Evolutionary conservation across 2,888 invertebrate genomes (phyloP), one percentile per base, ranked within the genome.

Genomic region (Lacanobia wlatinum): DNA sequence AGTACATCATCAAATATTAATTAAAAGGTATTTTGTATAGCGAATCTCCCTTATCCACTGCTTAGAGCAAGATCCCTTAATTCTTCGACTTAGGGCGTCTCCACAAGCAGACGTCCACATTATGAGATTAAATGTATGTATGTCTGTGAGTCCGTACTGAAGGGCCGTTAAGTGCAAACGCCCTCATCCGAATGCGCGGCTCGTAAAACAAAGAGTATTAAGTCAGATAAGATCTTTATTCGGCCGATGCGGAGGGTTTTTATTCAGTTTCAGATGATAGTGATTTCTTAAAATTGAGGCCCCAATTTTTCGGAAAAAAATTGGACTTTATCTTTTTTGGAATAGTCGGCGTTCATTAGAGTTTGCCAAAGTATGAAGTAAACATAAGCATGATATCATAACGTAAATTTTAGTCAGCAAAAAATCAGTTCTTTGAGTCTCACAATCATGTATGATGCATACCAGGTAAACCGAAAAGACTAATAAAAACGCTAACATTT

Each of bases 131-230:
- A 71, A 77, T 84, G 70, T 81, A 80, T 80, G 76, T n/a, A 82
- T 83, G 67, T 83, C 6, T 58, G n/a, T n/a, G 16, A n/a, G 58
- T 72, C 38, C 55, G 58, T 64, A 72, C 40, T 46, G 67, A 59
- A 70, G 61, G 79, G 72, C 84, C 85, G 87, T 88, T 90, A 90
- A 87, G 87, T 85, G 85, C 85, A 66, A 66, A 82, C 80, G 86
- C 84, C 86, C 86, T 83, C 79, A 83, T 87, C 84, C 87, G 65
- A 83, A 84, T 84, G 83, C 81, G 75, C 82, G 80, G 78, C 81
- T 90, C 89, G 87, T 90, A 90, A 90, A 90, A 91, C 89, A 88
- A 89, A 90, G 84, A 81, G 84, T 85, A 86, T 87, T 88, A 77
- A 84, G 80, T 76, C 80, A 61, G 73, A 81, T 78, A 80, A 80